phyloP scores from a whole-genome alignment of 2,113 vertebrate genomes.

The Scalopus aquaticus region DNA sequence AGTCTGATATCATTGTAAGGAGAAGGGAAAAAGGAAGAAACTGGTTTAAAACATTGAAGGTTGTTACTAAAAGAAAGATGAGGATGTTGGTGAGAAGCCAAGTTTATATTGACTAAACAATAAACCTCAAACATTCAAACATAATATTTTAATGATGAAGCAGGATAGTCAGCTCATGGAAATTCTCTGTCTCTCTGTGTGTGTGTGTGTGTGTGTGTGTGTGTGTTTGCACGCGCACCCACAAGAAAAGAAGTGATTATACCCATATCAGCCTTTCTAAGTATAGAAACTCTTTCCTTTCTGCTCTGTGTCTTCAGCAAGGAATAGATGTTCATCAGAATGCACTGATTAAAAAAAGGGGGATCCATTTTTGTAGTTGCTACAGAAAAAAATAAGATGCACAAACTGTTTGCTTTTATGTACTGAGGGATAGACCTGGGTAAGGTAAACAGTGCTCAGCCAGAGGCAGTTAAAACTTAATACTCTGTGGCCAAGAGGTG shows the following conservation, averaged over 20 bases:
- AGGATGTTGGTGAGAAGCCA: neutral
- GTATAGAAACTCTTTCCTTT: neutral
- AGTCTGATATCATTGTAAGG: neutral
- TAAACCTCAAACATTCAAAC: neutral
- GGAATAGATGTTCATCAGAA: neutral
- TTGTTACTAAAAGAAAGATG: slow-evolving; percentile 23
- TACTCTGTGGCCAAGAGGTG: neutral
- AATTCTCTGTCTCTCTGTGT: neutral
- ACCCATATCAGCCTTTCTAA: neutral
- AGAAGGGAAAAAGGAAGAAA: neutral
- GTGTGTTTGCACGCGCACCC: neutral
- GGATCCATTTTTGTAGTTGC: neutral
- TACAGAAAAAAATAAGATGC: neutral
- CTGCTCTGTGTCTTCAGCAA: neutral
- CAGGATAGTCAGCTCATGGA: neutral
- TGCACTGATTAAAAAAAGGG: neutral
- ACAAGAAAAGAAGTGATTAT: neutral
- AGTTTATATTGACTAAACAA: neutral
- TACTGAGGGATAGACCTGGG: neutral
- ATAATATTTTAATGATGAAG: neutral
- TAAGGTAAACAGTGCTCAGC: neutral
- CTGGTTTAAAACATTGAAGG: neutral
- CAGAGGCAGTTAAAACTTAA: neutral
- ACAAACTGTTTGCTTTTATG: neutral
- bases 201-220: neutral